phyloP scores from a whole-genome alignment of 2,888 invertebrate genomes.

The Drosophila kanekoi region DNA sequence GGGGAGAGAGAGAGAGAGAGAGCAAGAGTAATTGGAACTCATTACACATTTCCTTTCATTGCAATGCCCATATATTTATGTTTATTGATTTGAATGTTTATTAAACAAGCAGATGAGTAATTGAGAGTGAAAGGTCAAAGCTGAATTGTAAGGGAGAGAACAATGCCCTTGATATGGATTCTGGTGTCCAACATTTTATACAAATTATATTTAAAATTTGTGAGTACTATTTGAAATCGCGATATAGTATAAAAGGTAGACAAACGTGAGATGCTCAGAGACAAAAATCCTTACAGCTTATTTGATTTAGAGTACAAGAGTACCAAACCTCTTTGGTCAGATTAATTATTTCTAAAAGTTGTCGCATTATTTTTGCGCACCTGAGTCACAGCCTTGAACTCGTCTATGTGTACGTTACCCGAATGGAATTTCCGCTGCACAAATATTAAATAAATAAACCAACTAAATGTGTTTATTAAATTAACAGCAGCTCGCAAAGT shows the following conservation, averaged over 20 bases:
- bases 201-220: too few relatives aligned
- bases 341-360: background rate
- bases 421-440: constrained; percentile 63
- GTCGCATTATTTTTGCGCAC: background rate
- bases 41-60: background rate
- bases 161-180: too few relatives aligned
- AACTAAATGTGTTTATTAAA: constrained; percentile 76
- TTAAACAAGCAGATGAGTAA: too few relatives aligned
- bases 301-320: too few relatives aligned
- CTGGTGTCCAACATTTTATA: too few relatives aligned
- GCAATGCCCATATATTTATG: background rate
- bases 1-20: background rate
- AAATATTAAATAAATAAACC: constrained; percentile 65
- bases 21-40: background rate
- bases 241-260: too few relatives aligned
- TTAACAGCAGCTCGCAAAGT: constrained; percentile 61
- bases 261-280: too few relatives aligned
- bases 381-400: constrained; percentile 52
- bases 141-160: too few relatives aligned
- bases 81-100: too few relatives aligned
- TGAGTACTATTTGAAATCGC: too few relatives aligned
- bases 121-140: too few relatives aligned
- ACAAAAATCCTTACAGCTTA: too few relatives aligned
- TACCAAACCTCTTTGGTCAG: background rate
- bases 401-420: constrained; percentile 18